phyloP scores from a whole-genome alignment of 2,797 vertebrate genomes.

The Falco peregrinus region DNA sequence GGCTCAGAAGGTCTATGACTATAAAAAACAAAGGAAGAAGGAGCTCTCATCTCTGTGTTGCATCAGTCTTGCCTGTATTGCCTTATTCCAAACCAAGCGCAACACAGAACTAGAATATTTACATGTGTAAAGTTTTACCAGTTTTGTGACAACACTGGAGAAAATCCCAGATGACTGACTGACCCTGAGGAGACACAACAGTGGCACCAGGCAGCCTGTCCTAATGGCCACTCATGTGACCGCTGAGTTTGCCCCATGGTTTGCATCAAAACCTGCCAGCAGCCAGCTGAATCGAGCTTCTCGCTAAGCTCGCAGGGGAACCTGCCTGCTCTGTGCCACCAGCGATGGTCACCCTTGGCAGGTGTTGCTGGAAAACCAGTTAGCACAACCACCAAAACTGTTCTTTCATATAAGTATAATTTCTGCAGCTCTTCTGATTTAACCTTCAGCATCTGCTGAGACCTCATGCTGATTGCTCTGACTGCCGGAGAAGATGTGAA shows the following conservation, averaged over 20 bases:
- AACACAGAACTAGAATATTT: background rate
- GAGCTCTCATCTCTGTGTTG: background rate
- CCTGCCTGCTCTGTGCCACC: background rate
- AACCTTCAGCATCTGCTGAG: background rate
- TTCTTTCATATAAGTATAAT: background rate
- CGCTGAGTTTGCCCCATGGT: background rate
- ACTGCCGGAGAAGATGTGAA: background rate
- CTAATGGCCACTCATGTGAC: background rate
- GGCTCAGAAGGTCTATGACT: background rate
- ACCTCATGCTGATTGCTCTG: background rate
- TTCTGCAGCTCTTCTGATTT: background rate
- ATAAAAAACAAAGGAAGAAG: background rate
- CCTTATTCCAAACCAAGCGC: background rate
- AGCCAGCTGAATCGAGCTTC: background rate
- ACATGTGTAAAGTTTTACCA: background rate
- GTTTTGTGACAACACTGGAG: background rate
- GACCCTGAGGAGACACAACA: background rate
- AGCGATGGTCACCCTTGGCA: background rate
- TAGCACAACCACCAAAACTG: background rate
- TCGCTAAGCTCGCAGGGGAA: background rate
- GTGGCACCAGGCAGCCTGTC: background rate
- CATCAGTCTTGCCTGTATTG: background rate
- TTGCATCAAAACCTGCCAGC: background rate
- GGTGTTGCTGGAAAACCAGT: background rate
- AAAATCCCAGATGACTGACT: background rate